Conservation (phyloP, 1,140 invertebrate species). For the Tetragonula clypearis region DNA sequence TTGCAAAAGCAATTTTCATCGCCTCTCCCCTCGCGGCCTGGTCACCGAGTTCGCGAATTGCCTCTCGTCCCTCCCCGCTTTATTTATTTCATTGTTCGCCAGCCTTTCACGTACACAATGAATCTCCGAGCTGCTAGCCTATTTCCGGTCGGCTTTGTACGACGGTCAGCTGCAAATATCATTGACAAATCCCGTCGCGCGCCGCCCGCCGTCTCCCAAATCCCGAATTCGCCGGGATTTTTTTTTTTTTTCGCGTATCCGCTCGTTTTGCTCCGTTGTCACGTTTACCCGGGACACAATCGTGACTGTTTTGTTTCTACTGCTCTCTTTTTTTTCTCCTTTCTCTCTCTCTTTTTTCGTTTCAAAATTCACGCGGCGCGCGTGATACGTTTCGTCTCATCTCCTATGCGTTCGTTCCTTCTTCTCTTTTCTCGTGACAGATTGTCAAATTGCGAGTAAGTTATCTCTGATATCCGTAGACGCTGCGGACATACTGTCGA, state of each 20-base stretch:
- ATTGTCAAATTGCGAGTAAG: not conserved
- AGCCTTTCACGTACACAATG: constrained; percentile 22
- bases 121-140: constrained; percentile 25
- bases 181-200: not conserved
- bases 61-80: not conserved
- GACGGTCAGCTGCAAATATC: constrained; percentile 29
- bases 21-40: no score
- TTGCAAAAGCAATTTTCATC: constrained; percentile 42
- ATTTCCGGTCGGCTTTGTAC: constrained; percentile 37
- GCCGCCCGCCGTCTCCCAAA: no score
- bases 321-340: not conserved
- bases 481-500: not conserved
- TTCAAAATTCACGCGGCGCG: not conserved
- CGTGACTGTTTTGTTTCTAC: no score
- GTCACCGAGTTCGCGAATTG: not conserved
- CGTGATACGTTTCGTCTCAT: not conserved
- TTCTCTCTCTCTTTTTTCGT: not conserved
- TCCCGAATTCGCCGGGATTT: not conserved
- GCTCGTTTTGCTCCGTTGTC: not conserved
- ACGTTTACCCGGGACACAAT: not conserved
- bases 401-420: not conserved
- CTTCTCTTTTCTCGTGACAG: not conserved
- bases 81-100: constrained; percentile 47
- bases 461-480: not conserved
- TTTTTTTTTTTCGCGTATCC: not conserved